Evolutionary conservation across 2,113 vertebrate genomes (phyloP).

Genomic region (Microcebus tavaratra): DNA sequence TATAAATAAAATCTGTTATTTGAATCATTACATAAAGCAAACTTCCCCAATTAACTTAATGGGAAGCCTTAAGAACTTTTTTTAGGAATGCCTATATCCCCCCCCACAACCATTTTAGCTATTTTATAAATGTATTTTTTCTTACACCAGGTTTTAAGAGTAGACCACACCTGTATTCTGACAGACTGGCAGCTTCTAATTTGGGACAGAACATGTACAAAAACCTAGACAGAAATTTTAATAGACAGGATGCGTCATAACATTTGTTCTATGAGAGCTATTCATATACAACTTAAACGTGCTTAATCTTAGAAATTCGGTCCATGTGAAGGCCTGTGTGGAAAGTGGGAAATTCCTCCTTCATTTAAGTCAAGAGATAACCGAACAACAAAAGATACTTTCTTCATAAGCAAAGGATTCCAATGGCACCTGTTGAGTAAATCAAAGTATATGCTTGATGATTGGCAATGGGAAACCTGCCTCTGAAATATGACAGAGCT

Average conservation of each 20-base stretch:
- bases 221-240: conserved; percentile 25
- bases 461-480: neutral
- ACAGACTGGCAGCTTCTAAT: conserved; percentile 52
- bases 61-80: conserved; percentile 22
- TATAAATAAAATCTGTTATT: conserved; percentile 46
- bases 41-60: neutral
- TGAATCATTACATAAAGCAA: conserved; percentile 10
- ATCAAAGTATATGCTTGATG: neutral
- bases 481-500: neutral
- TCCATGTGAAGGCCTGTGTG: neutral
- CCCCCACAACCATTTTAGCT: neutral
- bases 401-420: neutral
- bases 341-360: neutral
- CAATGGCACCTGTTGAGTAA: neutral
- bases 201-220: neutral
- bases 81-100: neutral
- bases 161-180: conserved; percentile 34
- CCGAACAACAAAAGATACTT: neutral
- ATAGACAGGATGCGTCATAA: conserved; percentile 10
- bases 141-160: conserved; percentile 16
- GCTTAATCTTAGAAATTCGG: neutral
- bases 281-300: neutral
- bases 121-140: conserved; percentile 37
- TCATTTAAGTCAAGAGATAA: neutral
- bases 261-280: neutral